Base-by-base conservation (phyloP, 2,113 vertebrate genomes). In the Microtus ochrogaster region DNA sequence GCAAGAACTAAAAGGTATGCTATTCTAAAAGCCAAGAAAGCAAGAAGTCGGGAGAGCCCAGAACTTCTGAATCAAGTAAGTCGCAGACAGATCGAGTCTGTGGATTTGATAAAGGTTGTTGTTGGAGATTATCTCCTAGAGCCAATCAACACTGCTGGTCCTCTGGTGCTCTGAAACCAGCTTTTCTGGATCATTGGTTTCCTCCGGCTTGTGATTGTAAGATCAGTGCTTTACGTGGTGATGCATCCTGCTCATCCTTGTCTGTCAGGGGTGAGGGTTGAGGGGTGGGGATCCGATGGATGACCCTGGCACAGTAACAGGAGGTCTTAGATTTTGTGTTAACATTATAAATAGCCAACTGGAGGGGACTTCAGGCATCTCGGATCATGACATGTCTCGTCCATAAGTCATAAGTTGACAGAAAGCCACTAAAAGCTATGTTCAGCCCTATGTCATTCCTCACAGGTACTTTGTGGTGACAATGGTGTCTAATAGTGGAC, bases 111-210 rank as follows among this genome's bases (percentile, higher is more conserved):
- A 66, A 26, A 78, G 83, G 70, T 65, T 89, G 24, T 36, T 79
- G 78, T 58, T 91, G 77, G 81, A 52, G 49, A 26, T 1, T 90
- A 41, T 47, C 44, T 90, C 63, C 12, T 13, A 70, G 84, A 97
- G 89, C 44, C 84, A 36, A 41, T 79, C 89, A 55, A 49, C 79
- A 19, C 58, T 49, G 87, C 44, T 90, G 41, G 55, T 90, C 84
- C 94, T 84, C 26, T 19, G 52, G 77, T 83, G 66, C 11, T 94
- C 76, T 78, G 47, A 78, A 90, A 65, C 61, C 70, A 49, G 92
- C 16, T 79, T 88, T 65, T 52, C 30, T 61, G 63, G 39, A 17
- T 61, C 30, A 39, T 55, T 76, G 77, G 17, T 74, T 90, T 92
- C 55, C 49, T 74, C 63, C 22, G 66, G 81, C 77, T 89, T 87